Percentiles rank a stretch among this genome's conserved stretches.
Conservation (phyloP, 1,140 invertebrate species). For the Ostrea denselamellosa region DNA sequence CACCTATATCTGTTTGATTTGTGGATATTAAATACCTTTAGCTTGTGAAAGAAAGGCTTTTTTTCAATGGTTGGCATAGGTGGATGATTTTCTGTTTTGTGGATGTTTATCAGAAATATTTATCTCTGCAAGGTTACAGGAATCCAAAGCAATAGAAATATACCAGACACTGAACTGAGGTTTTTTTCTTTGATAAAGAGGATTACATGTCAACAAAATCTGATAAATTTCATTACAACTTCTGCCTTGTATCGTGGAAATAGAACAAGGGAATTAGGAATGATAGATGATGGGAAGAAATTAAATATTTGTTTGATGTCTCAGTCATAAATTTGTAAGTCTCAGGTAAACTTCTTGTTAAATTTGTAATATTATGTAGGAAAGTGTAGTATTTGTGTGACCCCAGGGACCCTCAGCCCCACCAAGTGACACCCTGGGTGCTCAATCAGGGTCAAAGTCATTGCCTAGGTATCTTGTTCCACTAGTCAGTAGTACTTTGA, state of each 20-base stretch:
- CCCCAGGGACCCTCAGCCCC: neutral
- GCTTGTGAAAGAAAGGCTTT: neutral
- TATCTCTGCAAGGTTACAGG: slow-evolving; percentile 17
- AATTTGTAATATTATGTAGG: slow-evolving; percentile 20
- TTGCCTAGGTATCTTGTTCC: neutral
- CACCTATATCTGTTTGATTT: slow-evolving; percentile 36
- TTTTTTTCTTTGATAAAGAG: slow-evolving; percentile 7
- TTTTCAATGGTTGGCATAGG: neutral
- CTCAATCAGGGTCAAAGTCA: slow-evolving; percentile 12
- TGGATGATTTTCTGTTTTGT: neutral
- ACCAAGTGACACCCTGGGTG: slow-evolving; percentile 18
- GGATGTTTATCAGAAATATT: neutral
- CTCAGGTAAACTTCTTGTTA: slow-evolving; percentile 14
- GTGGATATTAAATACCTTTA: slow-evolving; percentile 29
- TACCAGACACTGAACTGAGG: slow-evolving; percentile 1
- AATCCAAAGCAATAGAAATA: slow-evolving; percentile 19
- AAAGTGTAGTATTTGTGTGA: neutral
- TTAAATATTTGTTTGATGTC: slow-evolving; percentile 26
- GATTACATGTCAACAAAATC: slow-evolving; percentile 20
- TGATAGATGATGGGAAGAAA: neutral
- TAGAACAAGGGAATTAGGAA: slow-evolving; percentile 15
- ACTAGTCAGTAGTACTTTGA: neutral
- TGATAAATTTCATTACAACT: slow-evolving; percentile 19
- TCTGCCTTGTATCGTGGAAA: neutral
- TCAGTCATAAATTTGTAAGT: slow-evolving; percentile 33